Evolutionary conservation across 2,113 vertebrate species (phyloP).

Genomic region (Ciconia maguari): DNA sequence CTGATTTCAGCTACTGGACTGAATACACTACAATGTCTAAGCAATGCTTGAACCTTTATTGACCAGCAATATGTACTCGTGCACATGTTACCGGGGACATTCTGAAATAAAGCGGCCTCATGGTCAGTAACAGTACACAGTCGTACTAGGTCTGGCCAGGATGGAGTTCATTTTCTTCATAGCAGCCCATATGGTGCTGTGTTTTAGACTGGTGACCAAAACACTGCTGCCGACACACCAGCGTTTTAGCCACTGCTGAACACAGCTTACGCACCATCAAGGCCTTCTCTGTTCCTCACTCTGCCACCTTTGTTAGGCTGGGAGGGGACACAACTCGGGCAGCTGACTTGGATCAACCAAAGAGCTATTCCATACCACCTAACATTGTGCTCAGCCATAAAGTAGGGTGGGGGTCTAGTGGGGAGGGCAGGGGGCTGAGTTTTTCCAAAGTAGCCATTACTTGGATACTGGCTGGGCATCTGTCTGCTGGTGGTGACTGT

Average conservation of each 20-base stretch:
- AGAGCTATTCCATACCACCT: neutral
- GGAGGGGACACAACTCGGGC: neutral
- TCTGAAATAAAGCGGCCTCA: neutral
- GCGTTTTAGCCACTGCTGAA: neutral
- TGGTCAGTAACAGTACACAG: neutral
- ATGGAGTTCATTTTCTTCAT: neutral
- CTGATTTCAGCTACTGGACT: neutral
- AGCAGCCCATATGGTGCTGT: neutral
- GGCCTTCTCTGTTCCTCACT: neutral
- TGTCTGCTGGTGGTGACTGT: neutral
- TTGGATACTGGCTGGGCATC: neutral
- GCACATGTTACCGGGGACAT: neutral
- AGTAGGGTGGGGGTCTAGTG: neutral
- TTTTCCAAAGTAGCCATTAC: neutral
- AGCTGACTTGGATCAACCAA: neutral
- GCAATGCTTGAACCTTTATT: neutral
- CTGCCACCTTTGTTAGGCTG: neutral
- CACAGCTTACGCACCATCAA: neutral
- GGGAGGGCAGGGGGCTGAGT: neutral
- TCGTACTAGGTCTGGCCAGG: neutral
- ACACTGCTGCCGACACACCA: neutral
- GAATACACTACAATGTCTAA: neutral
- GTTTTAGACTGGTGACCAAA: neutral
- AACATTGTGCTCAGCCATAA: neutral
- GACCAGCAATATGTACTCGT: neutral